A percentile compares a stretch with the other conserved stretches of the same genome.
These are phyloP conservation scores for Craseonycteris thonglongyai DNA, from an alignment of 2,113 vertebrate genomes.

Conservation along the genomic window DNA sequence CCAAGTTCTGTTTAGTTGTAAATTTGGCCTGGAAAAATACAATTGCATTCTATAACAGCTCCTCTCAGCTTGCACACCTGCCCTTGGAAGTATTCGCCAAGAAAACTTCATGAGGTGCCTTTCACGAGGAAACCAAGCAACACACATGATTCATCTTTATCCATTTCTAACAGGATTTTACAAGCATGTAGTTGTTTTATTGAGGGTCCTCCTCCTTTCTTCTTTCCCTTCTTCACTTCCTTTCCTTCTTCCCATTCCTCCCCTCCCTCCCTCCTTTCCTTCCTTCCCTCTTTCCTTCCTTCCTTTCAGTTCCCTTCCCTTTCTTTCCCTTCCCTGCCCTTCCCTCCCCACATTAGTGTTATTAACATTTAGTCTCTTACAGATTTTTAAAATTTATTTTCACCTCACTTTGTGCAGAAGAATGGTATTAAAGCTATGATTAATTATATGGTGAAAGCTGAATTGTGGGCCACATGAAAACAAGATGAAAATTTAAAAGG, in stretches of 20 bases:
- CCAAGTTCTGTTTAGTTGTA: neutral
- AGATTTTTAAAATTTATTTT: neutral
- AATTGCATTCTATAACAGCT: neutral
- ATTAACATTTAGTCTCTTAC: neutral
- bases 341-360: neutral
- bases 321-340: neutral
- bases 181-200: neutral
- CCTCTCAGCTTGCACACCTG: slow-evolving; percentile 16
- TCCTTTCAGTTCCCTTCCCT: neutral
- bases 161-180: neutral
- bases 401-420: neutral
- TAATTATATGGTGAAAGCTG: neutral
- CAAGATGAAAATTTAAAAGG: neutral
- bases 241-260: too few relatives aligned
- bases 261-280: neutral
- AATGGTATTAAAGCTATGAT: neutral
- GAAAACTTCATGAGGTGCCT: neutral
- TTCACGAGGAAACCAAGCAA: neutral
- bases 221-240: neutral
- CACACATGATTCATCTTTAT: too few relatives aligned
- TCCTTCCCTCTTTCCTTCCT: too few relatives aligned
- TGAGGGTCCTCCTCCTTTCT: neutral
- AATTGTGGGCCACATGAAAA: neutral
- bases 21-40: slow-evolving; percentile 6
- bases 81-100: neutral